These are phyloP conservation scores for Camponotus vicinus DNA, from an alignment of 1,140 invertebrate species.

Conservation along the genomic window DNA sequence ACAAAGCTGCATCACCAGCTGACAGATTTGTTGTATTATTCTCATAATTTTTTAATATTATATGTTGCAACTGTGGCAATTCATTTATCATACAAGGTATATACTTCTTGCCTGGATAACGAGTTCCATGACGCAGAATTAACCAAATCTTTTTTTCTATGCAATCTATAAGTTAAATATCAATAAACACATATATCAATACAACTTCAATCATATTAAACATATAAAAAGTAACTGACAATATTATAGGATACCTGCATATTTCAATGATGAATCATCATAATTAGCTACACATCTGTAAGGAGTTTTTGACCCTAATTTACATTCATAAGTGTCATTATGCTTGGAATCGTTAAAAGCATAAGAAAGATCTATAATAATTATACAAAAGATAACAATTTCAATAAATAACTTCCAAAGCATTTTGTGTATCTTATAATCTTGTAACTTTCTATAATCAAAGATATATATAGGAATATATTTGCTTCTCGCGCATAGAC, in stretches of 20 bases:
- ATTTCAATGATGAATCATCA: slow-evolving; percentile 85
- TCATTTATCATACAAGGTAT: slow-evolving; percentile 85
- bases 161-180: slow-evolving; percentile 86
- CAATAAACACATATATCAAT: not conserved
- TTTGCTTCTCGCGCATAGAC: no score
- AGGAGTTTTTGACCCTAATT: slow-evolving; percentile 87
- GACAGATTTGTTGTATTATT: slow-evolving; percentile 75
- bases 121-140: slow-evolving; percentile 89
- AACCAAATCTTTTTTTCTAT: slow-evolving; percentile 88
- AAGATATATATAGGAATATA: no score
- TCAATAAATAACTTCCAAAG: not conserved
- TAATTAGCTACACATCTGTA: slow-evolving; percentile 88
- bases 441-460: not conserved
- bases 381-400: slow-evolving; percentile 37
- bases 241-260: slow-evolving; percentile 84
- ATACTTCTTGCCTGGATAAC: slow-evolving; percentile 88
- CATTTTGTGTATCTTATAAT: not conserved
- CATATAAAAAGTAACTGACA: not conserved
- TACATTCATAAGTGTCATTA: slow-evolving; percentile 74
- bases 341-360: slow-evolving; percentile 37
- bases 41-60: slow-evolving; percentile 85
- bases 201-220: not conserved
- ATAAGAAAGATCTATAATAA: not conserved
- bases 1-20: slow-evolving; percentile 80
- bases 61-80: slow-evolving; percentile 84